Evolutionary conservation across 2,797 vertebrate species (phyloP).

Genomic region (Gallirallus australis): DNA sequence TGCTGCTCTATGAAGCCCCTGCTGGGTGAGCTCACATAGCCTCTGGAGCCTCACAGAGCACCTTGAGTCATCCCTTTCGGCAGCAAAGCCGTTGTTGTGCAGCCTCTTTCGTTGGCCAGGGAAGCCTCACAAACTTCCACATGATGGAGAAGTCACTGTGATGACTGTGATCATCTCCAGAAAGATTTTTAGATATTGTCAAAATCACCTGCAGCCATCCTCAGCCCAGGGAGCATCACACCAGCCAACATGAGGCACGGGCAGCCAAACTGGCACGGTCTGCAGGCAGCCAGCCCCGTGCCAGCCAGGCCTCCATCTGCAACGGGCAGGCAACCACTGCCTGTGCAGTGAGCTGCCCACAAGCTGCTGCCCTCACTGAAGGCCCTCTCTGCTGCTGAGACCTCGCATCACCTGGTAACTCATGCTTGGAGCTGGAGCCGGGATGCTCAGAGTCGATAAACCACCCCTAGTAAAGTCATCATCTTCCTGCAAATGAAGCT

Average conservation of each 20-base stretch:
- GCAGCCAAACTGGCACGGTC: not conserved
- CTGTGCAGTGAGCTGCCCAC: accelerated
- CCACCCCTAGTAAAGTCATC: not conserved
- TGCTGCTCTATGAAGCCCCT: not conserved
- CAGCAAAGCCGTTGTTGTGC: not conserved
- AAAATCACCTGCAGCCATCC: not conserved
- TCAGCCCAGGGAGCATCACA: not conserved
- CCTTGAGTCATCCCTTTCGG: not conserved
- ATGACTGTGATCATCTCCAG: too few species aligned
- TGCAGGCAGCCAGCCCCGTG: not conserved
- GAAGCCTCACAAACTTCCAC: not conserved
- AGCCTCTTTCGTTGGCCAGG: not conserved
- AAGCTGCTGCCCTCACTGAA: not conserved
- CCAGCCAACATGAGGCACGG: not conserved
- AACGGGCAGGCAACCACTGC: not conserved
- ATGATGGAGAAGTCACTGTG: not conserved
- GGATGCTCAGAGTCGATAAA: not conserved
- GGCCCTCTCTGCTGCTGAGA: not conserved
- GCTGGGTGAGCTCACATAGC: not conserved
- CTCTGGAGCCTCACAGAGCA: not conserved
- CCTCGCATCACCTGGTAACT: not conserved
- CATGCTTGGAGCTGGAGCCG: accelerated
- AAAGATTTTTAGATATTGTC: not conserved
- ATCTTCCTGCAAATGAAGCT: not conserved
- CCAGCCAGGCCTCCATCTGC: not conserved